Conservation (phyloP, 2,888 invertebrate species). For the Polymixis lichenea region DNA sequence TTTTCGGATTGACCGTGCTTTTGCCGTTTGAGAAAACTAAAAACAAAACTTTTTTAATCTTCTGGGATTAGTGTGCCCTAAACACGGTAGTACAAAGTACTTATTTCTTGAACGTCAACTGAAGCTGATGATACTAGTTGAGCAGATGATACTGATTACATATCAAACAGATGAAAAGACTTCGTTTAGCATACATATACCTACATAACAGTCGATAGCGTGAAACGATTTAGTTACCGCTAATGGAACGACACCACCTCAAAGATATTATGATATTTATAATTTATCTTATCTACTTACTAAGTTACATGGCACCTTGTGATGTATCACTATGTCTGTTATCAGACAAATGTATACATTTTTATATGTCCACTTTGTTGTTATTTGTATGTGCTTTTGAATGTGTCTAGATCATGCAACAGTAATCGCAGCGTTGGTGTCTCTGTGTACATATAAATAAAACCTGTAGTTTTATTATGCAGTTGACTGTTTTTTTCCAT, state of each 20-base stretch:
- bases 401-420: not conserved
- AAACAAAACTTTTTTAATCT: not conserved
- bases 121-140: not conserved
- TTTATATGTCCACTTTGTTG: not conserved
- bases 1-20: not conserved
- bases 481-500: not conserved
- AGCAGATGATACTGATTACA: slow-evolving; percentile 1
- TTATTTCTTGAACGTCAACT: not conserved
- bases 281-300: slow-evolving; percentile 2
- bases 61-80: not conserved
- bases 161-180: slow-evolving; percentile 2
- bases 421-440: not conserved
- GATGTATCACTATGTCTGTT: not conserved
- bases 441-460: too few relatives aligned
- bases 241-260: slow-evolving; percentile 2
- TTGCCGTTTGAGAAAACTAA: not conserved
- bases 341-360: not conserved
- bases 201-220: slow-evolving; percentile 1
- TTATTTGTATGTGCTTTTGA: not conserved
- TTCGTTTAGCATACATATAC: not conserved
- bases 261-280: not conserved
- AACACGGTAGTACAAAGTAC: too few relatives aligned
- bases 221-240: not conserved
- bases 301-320: not conserved
- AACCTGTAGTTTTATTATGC: not conserved